Conservation (phyloP, 2,888 invertebrate species). For the Amiota mariae region DNA sequence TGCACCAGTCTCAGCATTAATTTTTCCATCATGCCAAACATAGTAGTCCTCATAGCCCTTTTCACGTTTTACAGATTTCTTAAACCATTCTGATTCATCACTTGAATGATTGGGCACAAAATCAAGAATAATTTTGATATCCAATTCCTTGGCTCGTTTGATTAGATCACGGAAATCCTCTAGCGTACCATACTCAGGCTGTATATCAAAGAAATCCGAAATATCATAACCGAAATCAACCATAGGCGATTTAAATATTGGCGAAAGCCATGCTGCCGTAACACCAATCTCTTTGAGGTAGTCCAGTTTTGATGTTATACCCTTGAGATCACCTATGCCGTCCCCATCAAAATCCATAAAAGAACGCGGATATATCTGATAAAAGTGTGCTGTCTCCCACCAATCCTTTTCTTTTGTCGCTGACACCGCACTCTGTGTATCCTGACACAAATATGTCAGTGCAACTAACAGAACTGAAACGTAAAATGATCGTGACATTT, state of each 20-base stretch:
- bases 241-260: conserved; percentile 79
- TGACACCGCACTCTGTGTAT: background rate
- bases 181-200: conserved; percentile 77
- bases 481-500: background rate
- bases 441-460: background rate
- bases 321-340: conserved; percentile 87
- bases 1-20: conserved; percentile 42
- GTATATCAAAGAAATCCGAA: conserved; percentile 76
- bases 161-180: conserved; percentile 75
- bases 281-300: conserved; percentile 77
- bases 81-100: conserved; percentile 78
- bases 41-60: conserved; percentile 80
- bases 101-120: conserved; percentile 78
- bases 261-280: conserved; percentile 78
- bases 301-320: conserved; percentile 76
- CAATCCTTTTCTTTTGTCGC: conserved; percentile 76
- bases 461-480: background rate
- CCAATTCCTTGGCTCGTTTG: conserved; percentile 69
- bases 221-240: conserved; percentile 81
- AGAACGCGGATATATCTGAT: conserved; percentile 88
- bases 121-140: conserved; percentile 77
- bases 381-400: conserved; percentile 86
- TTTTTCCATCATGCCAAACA: conserved; percentile 76
- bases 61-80: conserved; percentile 75
- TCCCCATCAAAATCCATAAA: conserved; percentile 87